Percentiles rank a stretch among this genome's conserved stretches.
These are phyloP conservation scores for Chrysochloris asiatica DNA, from an alignment of 2,113 vertebrate genomes.

Conservation along the genomic window DNA sequence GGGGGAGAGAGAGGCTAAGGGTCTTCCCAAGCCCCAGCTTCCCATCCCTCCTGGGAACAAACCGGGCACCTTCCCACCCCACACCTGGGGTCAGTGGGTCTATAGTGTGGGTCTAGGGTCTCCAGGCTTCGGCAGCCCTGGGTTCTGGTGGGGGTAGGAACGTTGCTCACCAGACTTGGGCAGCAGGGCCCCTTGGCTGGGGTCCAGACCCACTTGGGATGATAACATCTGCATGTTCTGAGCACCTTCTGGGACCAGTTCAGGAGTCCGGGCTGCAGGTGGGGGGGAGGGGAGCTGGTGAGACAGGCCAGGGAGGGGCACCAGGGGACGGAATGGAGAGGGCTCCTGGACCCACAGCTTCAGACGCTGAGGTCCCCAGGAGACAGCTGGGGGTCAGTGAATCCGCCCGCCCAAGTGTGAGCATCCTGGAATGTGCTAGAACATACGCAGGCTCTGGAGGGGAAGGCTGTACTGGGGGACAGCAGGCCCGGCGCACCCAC, in stretches of 20 bases:
- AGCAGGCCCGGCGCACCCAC: background rate
- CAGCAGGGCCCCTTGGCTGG: constrained; percentile 41
- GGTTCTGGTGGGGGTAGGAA: background rate
- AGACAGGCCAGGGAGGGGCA: background rate
- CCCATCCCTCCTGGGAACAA: accelerated
- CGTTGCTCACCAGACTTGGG: background rate
- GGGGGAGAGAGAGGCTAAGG: background rate
- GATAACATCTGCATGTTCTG: constrained; percentile 57
- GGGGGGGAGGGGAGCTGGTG: accelerated
- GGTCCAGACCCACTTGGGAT: constrained; percentile 32
- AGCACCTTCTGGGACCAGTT: constrained; percentile 19
- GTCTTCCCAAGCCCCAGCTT: background rate
- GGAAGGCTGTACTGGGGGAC: background rate
- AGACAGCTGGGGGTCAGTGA: background rate
- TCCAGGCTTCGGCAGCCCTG: background rate
- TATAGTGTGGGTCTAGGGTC: background rate
- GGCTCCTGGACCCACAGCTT: background rate
- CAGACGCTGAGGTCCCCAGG: background rate
- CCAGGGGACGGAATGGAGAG: accelerated
- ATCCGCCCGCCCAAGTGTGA: accelerated
- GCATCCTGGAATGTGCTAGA: background rate
- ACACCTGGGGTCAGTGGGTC: background rate
- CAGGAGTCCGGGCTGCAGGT: background rate
- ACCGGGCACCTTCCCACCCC: background rate
- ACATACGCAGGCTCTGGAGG: background rate